A percentile compares a stretch with the other conserved stretches of the same genome.
Conservation (phyloP, 2,888 invertebrate species). For the Sphaerolaimus hirsutus region DNA sequence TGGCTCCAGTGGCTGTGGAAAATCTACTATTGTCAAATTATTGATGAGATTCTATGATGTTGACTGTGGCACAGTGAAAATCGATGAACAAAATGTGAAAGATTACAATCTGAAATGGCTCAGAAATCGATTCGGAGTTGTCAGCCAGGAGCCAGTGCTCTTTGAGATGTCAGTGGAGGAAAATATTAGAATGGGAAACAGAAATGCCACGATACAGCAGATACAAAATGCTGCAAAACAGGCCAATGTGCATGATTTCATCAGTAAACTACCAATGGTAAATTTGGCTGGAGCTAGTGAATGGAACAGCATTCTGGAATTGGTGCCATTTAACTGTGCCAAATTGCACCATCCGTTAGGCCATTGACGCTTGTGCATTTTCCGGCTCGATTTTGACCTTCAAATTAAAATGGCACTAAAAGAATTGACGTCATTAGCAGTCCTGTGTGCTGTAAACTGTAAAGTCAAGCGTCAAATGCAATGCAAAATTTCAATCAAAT, state of each 20-base stretch:
- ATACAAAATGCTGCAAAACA: slow-evolving; percentile 13
- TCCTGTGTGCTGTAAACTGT: no score
- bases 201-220: slow-evolving; percentile 13
- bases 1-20: slow-evolving; percentile 47
- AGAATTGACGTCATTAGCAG: no score
- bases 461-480: no score
- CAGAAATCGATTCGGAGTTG: slow-evolving; percentile 24
- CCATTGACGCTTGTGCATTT: no score
- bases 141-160: slow-evolving; percentile 38
- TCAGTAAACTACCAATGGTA: slow-evolving; percentile 24
- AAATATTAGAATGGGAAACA: slow-evolving; percentile 32
- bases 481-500: no score
- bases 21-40: slow-evolving; percentile 48
- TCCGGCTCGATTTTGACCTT: no score
- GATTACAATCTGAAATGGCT: slow-evolving; percentile 30
- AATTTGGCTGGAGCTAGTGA: no score
- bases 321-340: no score
- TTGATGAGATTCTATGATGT: slow-evolving; percentile 47
- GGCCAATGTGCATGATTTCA: slow-evolving; percentile 30
- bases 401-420: no score
- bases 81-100: slow-evolving; percentile 29
- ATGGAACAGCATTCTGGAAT: no score
- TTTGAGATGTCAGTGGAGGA: slow-evolving; percentile 31
- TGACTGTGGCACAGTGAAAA: slow-evolving; percentile 33
- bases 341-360: no score